Conservation (phyloP, 2,888 invertebrate species). For the Lumbricus terrestris region DNA sequence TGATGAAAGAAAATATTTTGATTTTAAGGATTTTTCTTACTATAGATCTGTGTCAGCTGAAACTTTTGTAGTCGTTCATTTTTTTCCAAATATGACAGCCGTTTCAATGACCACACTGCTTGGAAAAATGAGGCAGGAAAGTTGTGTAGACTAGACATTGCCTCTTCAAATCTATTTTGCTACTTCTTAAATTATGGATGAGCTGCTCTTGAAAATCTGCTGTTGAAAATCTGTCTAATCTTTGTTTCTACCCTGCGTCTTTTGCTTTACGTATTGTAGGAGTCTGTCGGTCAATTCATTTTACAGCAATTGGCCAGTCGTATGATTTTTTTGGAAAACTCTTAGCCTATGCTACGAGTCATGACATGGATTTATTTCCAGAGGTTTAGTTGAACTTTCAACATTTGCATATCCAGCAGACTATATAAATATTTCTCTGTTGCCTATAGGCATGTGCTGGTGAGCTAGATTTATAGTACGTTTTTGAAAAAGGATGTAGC, state of each 20-base stretch:
- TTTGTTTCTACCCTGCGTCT: background rate
- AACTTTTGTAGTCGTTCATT: background rate
- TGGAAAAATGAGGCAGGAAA: too few relatives aligned
- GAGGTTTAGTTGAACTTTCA: too few relatives aligned
- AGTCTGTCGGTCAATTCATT: background rate
- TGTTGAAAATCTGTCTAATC: background rate
- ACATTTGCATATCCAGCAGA: too few relatives aligned
- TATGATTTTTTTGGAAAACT: background rate
- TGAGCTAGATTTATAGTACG: too few relatives aligned
- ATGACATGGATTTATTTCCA: too few relatives aligned
- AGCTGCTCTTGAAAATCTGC: background rate
- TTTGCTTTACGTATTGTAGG: background rate
- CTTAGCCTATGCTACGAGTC: too few relatives aligned
- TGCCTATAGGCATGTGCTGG: too few relatives aligned
- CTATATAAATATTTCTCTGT: too few relatives aligned
- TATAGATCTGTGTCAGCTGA: background rate
- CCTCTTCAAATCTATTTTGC: background rate
- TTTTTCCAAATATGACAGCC: background rate
- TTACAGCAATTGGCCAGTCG: background rate
- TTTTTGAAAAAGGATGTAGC: background rate
- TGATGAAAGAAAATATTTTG: slow-evolving; percentile 3
- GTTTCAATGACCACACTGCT: background rate
- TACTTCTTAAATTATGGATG: background rate
- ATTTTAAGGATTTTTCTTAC: background rate
- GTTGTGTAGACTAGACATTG: background rate